Percentiles rank a stretch among this genome's conserved stretches.
These are phyloP conservation scores for Drosophila parabipectinata DNA, from an alignment of 1,140 invertebrate species.

Conservation along the genomic window DNA sequence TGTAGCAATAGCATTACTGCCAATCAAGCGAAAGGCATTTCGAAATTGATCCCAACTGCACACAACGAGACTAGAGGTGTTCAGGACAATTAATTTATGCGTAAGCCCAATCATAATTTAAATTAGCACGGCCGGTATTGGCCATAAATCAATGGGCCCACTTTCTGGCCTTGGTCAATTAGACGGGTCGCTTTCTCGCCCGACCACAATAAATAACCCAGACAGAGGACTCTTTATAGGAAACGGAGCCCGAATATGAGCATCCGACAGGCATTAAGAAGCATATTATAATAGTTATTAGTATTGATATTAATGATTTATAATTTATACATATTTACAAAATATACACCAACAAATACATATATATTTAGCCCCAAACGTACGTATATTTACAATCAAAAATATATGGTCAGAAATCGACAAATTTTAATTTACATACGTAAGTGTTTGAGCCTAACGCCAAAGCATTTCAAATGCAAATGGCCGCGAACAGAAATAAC, in stretches of 20 bases:
- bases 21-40: constrained; percentile 36
- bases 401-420: constrained; percentile 1
- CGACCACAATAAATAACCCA: constrained; percentile 44
- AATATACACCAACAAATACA: constrained; percentile 27
- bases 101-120: constrained; percentile 44
- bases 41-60: constrained; percentile 27
- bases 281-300: constrained; percentile 57
- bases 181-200: constrained; percentile 5
- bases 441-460: constrained; percentile 76
- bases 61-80: constrained; percentile 7
- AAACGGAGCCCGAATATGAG: constrained; percentile 27
- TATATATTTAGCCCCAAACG: constrained; percentile 47
- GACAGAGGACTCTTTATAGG: neutral
- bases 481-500: constrained; percentile 20
- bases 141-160: constrained; percentile 43
- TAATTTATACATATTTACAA: constrained; percentile 29
- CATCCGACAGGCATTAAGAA: constrained; percentile 18
- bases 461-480: constrained; percentile 73
- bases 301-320: constrained; percentile 69
- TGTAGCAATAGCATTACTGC: constrained; percentile 8
- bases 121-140: constrained; percentile 20
- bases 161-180: no score
- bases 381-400: constrained; percentile 55
- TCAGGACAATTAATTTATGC: constrained; percentile 43
- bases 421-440: constrained; percentile 71